Percentiles rank a stretch among this genome's conserved stretches.
phyloP scores from a whole-genome alignment of 2,113 vertebrate species.

The Acinonyx jubatus region DNA sequence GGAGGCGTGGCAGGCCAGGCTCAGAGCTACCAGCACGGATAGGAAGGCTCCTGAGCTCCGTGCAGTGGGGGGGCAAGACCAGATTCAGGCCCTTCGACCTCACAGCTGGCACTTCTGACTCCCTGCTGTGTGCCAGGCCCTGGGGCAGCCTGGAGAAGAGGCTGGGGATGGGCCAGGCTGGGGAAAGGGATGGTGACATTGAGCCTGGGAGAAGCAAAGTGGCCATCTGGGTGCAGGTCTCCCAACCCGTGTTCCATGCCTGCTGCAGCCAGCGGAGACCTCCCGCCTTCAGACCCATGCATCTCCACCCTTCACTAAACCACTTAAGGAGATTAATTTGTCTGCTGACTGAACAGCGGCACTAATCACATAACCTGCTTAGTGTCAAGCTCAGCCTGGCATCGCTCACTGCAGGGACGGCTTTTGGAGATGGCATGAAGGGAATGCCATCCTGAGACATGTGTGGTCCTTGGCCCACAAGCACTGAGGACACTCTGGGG shows the following conservation, averaged over 20 bases:
- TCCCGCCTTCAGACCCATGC: neutral
- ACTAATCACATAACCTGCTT: slow-evolving; percentile 87
- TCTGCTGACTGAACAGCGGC: slow-evolving; percentile 86
- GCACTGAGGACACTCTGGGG: neutral
- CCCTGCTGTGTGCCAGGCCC: neutral
- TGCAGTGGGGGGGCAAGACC: fast-evolving
- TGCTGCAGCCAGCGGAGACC: neutral
- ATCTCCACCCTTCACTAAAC: slow-evolving; percentile 70
- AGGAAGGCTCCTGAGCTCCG: neutral
- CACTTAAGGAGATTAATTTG: slow-evolving; percentile 87
- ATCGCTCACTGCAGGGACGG: neutral
- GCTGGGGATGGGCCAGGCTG: neutral
- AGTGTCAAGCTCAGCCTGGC: slow-evolving; percentile 71
- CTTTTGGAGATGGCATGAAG: neutral
- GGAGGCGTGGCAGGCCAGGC: neutral
- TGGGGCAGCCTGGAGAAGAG: neutral
- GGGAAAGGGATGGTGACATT: too few relatives aligned
- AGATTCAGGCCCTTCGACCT: neutral
- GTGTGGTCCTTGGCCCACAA: neutral
- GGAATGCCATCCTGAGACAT: neutral
- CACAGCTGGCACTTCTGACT: neutral
- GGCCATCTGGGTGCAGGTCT: neutral
- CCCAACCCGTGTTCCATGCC: neutral
- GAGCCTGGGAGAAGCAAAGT: neutral
- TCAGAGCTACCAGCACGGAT: neutral